These are phyloP conservation scores for Pristionchus maxplancki DNA, from an alignment of 2,888 invertebrate genomes.

Conservation along the genomic window DNA sequence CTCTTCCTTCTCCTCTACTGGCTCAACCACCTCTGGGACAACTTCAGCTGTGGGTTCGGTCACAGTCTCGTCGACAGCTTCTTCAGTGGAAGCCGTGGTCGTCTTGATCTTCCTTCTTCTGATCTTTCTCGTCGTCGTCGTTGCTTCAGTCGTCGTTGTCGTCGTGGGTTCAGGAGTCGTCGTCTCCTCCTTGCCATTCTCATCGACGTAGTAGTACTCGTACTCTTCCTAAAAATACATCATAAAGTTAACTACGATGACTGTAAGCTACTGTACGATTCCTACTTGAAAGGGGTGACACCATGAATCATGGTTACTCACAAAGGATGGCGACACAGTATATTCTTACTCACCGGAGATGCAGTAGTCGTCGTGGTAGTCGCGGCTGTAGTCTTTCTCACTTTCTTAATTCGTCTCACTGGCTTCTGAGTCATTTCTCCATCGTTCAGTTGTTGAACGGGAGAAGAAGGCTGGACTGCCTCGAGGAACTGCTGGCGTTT, in stretches of 20 bases:
- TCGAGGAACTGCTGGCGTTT: constrained; percentile 49
- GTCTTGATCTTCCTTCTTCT: constrained; percentile 28
- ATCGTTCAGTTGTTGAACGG: neutral
- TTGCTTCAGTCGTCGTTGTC: constrained; percentile 32
- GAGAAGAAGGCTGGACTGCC: constrained; percentile 21
- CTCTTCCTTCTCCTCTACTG: neutral
- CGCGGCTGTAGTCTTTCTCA: constrained; percentile 55
- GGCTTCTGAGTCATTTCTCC: constrained; percentile 37
- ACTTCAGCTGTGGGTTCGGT: neutral
- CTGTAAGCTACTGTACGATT: too few relatives aligned
- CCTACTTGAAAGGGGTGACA: too few relatives aligned
- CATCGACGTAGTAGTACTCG: constrained; percentile 52
- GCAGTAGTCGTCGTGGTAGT: constrained; percentile 44
- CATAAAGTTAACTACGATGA: too few relatives aligned
- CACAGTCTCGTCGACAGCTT: neutral
- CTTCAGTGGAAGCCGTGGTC: neutral
- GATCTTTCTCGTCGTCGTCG: neutral
- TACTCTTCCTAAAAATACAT: constrained; percentile 21
- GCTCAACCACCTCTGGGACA: neutral
- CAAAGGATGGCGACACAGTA: too few relatives aligned
- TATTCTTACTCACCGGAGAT: neutral
- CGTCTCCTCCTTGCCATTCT: constrained; percentile 49
- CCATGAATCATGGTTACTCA: too few relatives aligned
- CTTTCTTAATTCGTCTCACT: constrained; percentile 45
- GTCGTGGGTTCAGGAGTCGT: neutral